phyloP scores from a whole-genome alignment of 2,113 vertebrate species.

The Aptenodytes patagonicus region DNA sequence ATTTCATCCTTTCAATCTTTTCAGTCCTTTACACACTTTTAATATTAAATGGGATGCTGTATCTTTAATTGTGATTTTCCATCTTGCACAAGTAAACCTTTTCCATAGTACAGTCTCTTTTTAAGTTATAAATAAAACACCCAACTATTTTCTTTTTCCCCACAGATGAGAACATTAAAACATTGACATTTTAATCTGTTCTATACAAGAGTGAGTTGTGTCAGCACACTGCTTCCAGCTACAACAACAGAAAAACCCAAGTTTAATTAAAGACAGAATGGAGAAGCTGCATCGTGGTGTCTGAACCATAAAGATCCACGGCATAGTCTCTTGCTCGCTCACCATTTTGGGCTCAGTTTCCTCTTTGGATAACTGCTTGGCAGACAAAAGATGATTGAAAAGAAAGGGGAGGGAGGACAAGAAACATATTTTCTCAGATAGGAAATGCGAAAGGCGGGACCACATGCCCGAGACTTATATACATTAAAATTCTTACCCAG shows the following conservation, averaged over 20 bases:
- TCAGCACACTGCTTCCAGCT: conserved; percentile 78
- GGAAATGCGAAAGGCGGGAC: background rate
- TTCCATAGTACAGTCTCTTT: conserved; percentile 56
- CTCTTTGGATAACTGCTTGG: background rate
- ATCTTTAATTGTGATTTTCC: conserved; percentile 65
- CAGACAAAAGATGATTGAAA: background rate
- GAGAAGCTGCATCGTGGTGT: conserved; percentile 43
- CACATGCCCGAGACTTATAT: background rate
- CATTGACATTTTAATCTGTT: conserved; percentile 79
- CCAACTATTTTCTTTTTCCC: conserved; percentile 77
- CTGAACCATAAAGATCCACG: conserved; percentile 30
- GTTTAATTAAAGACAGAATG: conserved; percentile 78
- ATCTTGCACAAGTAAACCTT: conserved; percentile 55
- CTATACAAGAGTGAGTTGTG: conserved; percentile 77
- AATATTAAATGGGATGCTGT: conserved; percentile 46
- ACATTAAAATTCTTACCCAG: background rate
- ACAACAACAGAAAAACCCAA: conserved; percentile 72
- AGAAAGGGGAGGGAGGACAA: background rate
- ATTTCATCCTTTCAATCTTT: background rate
- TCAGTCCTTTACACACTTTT: background rate
- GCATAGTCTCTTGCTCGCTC: background rate
- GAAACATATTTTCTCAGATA: background rate
- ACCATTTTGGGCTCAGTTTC: conserved; percentile 21
- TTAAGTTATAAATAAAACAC: conserved; percentile 77
- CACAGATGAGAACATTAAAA: conserved; percentile 77